These are phyloP conservation scores for Enteromius afrohamiltoni DNA, from an alignment of 2,797 vertebrate species.

Conservation along the genomic window DNA sequence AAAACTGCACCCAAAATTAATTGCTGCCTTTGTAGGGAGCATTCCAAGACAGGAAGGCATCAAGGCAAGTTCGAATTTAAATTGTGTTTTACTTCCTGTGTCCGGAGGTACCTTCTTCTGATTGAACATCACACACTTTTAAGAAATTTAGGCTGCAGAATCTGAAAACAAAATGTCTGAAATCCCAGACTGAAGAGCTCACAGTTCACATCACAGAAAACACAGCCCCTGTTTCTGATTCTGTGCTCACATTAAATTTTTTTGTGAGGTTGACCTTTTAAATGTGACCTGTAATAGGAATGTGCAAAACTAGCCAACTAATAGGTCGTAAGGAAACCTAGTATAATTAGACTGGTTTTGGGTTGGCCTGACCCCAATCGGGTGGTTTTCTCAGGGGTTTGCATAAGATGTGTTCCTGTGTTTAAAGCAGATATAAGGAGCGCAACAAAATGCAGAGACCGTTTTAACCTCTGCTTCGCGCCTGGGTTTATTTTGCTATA, in stretches of 20 bases:
- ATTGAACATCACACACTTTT: background rate
- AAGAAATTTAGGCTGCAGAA: background rate
- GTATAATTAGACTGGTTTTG: conserved; percentile 1
- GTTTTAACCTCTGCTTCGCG: conserved; percentile 2
- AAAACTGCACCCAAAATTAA: too few relatives aligned
- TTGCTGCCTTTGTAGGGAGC: too few relatives aligned
- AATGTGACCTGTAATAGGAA: conserved; percentile 26
- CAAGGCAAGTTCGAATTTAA: too few relatives aligned
- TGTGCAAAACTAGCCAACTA: conserved; percentile 1
- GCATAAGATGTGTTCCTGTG: background rate
- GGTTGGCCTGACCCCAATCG: conserved; percentile 6
- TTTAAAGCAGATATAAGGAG: background rate
- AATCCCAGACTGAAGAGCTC: background rate
- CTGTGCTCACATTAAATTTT: background rate
- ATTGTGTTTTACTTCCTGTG: too few relatives aligned
- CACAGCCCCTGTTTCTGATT: background rate
- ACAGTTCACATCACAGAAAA: background rate
- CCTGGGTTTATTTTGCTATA: background rate
- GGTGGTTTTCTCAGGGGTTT: conserved; percentile 13
- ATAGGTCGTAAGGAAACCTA: background rate
- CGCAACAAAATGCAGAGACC: background rate
- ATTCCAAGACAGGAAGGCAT: too few relatives aligned
- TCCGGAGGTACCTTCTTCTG: too few relatives aligned
- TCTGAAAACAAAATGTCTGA: background rate
- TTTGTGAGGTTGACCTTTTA: background rate